Conservation (phyloP, 2,888 invertebrate species). For the Troglohyphantes excavatus region DNA sequence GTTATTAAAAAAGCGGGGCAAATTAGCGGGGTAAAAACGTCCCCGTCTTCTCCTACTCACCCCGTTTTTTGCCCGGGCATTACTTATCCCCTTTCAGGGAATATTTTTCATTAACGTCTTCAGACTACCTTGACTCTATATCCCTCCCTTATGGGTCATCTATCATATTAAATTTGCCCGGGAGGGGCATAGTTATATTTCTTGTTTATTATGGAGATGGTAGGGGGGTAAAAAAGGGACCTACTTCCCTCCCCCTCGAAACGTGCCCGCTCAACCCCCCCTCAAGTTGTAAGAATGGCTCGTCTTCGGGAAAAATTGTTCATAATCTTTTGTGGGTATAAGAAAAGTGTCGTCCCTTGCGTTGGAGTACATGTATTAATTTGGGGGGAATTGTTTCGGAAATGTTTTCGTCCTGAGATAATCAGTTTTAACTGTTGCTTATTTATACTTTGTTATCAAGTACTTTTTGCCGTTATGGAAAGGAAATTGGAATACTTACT, state of each 20-base stretch:
- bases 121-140: conserved; percentile 73
- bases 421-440: too few species aligned
- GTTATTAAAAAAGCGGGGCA: conserved; percentile 61
- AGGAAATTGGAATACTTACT: too few species aligned
- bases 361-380: background rate
- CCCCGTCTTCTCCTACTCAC: conserved; percentile 49
- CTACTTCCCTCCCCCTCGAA: background rate
- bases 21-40: conserved; percentile 74
- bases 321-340: too few species aligned
- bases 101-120: conserved; percentile 77
- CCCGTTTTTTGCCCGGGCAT: conserved; percentile 61
- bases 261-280: too few species aligned
- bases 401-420: background rate
- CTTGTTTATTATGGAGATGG: conserved; percentile 34
- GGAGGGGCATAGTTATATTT: conserved; percentile 74
- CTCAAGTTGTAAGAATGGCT: background rate
- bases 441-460: too few species aligned
- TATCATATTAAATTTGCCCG: conserved; percentile 77
- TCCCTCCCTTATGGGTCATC: conserved; percentile 64
- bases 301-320: background rate
- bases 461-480: too few species aligned
- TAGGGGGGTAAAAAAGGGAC: background rate
- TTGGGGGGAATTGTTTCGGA: background rate
- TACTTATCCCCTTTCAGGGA: conserved; percentile 67
- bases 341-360: too few species aligned